Conservation (phyloP, 2,888 invertebrate genomes). For the Eupsilia transversa region DNA sequence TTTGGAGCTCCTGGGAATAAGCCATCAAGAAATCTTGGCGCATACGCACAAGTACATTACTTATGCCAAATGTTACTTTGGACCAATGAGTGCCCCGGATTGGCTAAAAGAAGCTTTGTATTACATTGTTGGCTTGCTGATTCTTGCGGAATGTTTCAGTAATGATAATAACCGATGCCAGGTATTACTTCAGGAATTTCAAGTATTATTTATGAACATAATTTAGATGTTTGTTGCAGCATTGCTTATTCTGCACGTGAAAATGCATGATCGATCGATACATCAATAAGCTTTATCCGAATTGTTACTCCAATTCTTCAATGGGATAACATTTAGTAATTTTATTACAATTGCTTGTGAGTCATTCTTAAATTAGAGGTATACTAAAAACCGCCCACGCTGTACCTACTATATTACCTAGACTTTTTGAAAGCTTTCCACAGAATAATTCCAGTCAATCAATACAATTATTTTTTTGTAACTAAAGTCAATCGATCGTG, state of each 20-base stretch:
- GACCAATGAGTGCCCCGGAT: neutral
- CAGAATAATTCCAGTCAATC: neutral
- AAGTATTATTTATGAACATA: slow-evolving; percentile 53
- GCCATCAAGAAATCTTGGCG: too few species aligned
- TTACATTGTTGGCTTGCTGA: neutral
- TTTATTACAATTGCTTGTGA: slow-evolving; percentile 35
- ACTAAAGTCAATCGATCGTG: neutral
- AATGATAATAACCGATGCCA: slow-evolving; percentile 25
- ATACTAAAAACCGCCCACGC: slow-evolving; percentile 17
- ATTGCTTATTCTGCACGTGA: slow-evolving; percentile 40
- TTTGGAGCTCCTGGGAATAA: too few species aligned
- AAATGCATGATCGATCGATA: slow-evolving; percentile 44
- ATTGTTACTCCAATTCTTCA: slow-evolving; percentile 47
- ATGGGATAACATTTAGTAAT: slow-evolving; percentile 31
- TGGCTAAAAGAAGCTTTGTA: neutral
- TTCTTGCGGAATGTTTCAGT: slow-evolving; percentile 24
- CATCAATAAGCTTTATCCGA: slow-evolving; percentile 45
- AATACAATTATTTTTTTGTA: neutral
- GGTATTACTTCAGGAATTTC: slow-evolving; percentile 54
- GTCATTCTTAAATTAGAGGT: slow-evolving; percentile 24
- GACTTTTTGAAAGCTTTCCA: neutral
- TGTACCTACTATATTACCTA: neutral
- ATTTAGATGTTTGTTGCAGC: slow-evolving; percentile 54
- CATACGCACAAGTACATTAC: too few species aligned
- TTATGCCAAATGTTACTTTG: neutral